Conservation (phyloP, 2,113 vertebrate species). For the Galeopterus variegatus region DNA sequence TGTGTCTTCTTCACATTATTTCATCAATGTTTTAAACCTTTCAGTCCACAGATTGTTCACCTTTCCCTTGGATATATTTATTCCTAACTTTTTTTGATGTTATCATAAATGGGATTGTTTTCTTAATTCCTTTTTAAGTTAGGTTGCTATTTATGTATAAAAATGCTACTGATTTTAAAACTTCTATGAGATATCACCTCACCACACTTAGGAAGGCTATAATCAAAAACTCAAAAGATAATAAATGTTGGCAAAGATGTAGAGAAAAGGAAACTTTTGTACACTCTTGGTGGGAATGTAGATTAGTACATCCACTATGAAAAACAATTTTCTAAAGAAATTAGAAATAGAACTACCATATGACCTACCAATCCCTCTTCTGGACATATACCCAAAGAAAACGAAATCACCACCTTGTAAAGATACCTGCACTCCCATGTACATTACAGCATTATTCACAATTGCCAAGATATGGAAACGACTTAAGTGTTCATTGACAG, state of each 20-base stretch:
- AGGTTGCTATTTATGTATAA: not conserved
- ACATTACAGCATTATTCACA: not conserved
- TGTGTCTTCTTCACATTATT: not conserved
- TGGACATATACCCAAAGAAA: not conserved
- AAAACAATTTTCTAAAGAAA: not conserved
- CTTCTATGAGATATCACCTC: not conserved
- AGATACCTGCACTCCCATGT: not conserved
- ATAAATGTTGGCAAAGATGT: not conserved
- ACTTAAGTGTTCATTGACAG: not conserved
- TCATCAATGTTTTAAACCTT: not conserved
- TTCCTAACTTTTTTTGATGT: not conserved
- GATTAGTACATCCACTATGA: not conserved
- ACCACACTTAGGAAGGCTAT: not conserved
- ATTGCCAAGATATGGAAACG: not conserved
- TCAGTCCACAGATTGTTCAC: not conserved
- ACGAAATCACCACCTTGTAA: not conserved
- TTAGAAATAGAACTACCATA: not conserved
- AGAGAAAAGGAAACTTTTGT: not conserved
- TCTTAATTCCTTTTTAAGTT: not conserved
- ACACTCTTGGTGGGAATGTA: not conserved
- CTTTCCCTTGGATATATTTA: not conserved
- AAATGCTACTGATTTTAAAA: not conserved
- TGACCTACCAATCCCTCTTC: not conserved
- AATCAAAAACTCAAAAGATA: not conserved
- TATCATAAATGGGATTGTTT: not conserved